Evolutionary conservation across 2,113 vertebrate genomes (phyloP).

Genomic region (Axis porcinus): DNA sequence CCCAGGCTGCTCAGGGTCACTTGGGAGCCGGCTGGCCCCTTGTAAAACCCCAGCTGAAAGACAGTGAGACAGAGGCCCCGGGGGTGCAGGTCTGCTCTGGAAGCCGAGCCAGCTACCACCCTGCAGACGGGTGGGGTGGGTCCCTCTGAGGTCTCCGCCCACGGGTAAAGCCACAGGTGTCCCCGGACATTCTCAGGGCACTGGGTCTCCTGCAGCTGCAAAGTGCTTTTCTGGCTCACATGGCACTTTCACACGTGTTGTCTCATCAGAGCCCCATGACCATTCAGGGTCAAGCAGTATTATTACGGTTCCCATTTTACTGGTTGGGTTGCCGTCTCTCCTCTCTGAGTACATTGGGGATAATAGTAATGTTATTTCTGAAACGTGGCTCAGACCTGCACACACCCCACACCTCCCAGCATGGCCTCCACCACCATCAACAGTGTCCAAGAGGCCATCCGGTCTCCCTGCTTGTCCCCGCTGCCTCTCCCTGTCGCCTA

Average conservation of each 20-base stretch:
- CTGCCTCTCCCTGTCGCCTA: neutral
- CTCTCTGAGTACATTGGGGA: neutral
- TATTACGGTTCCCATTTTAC: accelerated
- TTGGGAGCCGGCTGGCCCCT: conserved; percentile 93
- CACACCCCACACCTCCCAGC: accelerated
- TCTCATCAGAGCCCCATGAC: neutral
- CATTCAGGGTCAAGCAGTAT: neutral
- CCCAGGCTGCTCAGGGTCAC: conserved; percentile 95
- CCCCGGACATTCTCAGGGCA: accelerated
- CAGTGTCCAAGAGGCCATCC: accelerated
- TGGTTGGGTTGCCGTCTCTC: neutral
- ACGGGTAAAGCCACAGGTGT: accelerated
- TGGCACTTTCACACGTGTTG: accelerated
- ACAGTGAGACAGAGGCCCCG: conserved; percentile 24
- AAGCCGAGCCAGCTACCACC: accelerated
- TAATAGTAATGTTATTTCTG: neutral
- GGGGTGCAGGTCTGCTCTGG: neutral
- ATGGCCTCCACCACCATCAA: neutral
- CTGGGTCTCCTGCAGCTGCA: accelerated
- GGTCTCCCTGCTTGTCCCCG: neutral
- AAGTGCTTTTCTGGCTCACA: accelerated
- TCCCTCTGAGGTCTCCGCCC: accelerated
- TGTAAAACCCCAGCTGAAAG: conserved; percentile 90
- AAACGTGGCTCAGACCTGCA: neutral
- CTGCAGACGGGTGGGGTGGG: accelerated